Evolutionary conservation across 2,113 vertebrate species (phyloP), one percentile per base, ranked within the genome.

Genomic region (Pogona vitticeps): DNA sequence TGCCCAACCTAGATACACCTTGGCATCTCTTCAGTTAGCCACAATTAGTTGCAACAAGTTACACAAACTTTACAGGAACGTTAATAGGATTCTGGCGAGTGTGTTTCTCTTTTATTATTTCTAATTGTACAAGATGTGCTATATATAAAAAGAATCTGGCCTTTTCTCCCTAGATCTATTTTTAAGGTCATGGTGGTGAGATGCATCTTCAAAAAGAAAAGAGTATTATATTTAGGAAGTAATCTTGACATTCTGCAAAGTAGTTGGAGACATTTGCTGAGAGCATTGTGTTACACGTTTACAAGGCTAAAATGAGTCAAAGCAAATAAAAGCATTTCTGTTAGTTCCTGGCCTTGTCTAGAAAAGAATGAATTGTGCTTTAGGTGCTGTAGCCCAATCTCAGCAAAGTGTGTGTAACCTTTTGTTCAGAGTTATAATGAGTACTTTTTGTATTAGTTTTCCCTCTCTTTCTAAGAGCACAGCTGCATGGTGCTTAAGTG

Each of bases 281-380:
- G 56, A 78, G 65, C 33, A 56, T 70, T 86, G 38, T 80, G 36
- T 42, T 71, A 18, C 26, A 80, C 5, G 31, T 61, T 73, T 81
- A 81, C 26, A 73, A 73, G 59, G n/a, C 58, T 72, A 61, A 83
- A 83, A 83, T 75, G 36, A 73, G 9, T 73, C 70, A 61, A 40
- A 75, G 70, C 23, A 83, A 83, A 83, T 83, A 73, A 83, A 73
- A 59, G 7, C 46, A 28, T 73, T 73, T 61, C 23, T 83, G 70
- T 83, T 58, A 26, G 33, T 72, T 73, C 36, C 70, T 73, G 33
- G 76, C 82, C 70, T 10, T 61, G 58, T 40, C 33, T 61, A 61
- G 70, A 73, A 42, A 82, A 71, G 56, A 83, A 83, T 83, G 70
- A 83, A 58, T 38, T 58, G 28, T 73, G 82, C 26, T 73, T 36